Base-by-base conservation (phyloP, 2,113 vertebrate genomes). In the Brachyhypopomus occidentalis region DNA sequence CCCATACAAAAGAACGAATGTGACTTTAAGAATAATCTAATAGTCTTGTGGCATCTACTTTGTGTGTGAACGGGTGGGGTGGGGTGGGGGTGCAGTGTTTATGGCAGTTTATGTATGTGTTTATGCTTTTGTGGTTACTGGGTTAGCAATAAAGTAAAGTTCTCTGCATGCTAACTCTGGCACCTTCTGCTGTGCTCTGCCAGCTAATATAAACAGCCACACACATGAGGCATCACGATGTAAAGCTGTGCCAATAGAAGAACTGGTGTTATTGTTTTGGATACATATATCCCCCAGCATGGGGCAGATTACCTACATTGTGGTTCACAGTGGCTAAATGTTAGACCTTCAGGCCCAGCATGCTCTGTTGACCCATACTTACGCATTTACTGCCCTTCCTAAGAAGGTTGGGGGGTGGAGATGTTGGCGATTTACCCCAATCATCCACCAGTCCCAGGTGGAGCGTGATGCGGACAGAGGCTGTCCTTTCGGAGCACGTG, bases 141-240 rank as follows among this genome's bases (percentile, higher is more conserved):
- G 58, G 58, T 60, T 22, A 60, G 6, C 6, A 62, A 2, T 7
- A 11, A 8, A 62, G 4, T 14, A 64, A 16, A 36, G 27, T 67
- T 67, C 5, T 34, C 56, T 12, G 52, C 60, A 25, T 52, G 63
- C 5, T 8, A 64, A 38, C 78, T 63, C 30, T 70, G 77, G 60
- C 69, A 76, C 81, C 81, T 36, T 60, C 84, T 86, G 74, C 75
- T 80, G 84, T 66, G 20, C n/a, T 12, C 5, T n/a, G 2, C 25
- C 17, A 25, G 5, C 55, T 74, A 22, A 66, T 66, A 12, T 67
- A 38, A 34, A 80, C 1, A 17, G 7, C 25, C 63, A 5, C 19
- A 69, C 30, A 20, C 34, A 69, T 16, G 38, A 3, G 36, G 45
- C 12, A 52, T 38, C 30, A 69, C 17, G 20, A 69, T 69, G 34